Percentiles rank a stretch among this genome's conserved stretches.
These are phyloP conservation scores for Lasioglossum albipes DNA, from an alignment of 1,140 invertebrate species.

Conservation along the genomic window DNA sequence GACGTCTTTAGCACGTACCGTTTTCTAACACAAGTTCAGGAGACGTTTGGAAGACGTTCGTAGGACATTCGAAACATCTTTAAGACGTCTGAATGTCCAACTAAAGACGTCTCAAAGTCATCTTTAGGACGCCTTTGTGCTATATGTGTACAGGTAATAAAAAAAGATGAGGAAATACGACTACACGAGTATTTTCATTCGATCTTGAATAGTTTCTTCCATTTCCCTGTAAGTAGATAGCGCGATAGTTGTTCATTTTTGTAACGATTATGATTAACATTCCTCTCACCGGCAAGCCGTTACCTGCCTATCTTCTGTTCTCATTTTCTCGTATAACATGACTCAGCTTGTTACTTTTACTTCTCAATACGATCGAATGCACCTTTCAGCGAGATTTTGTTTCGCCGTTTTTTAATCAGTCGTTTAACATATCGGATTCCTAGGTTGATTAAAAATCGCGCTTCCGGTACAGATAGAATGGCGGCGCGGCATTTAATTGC, in stretches of 20 bases:
- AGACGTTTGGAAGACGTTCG: too few species aligned
- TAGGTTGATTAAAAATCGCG: not conserved
- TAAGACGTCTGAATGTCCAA: too few species aligned
- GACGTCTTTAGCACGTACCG: too few species aligned
- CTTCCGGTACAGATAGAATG: not conserved
- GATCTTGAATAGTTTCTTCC: too few species aligned
- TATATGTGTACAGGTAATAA: too few species aligned
- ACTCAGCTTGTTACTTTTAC: constrained; percentile 15
- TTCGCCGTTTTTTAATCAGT: not conserved
- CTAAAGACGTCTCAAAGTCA: too few species aligned
- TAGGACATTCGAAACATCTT: too few species aligned
- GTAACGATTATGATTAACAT: constrained; percentile 10
- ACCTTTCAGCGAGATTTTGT: not conserved
- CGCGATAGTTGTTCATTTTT: not conserved
- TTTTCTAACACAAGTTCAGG: too few species aligned
- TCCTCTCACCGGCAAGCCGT: not conserved
- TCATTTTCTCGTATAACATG: constrained; percentile 15
- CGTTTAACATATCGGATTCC: not conserved
- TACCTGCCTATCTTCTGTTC: constrained; percentile 14
- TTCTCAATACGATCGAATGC: not conserved
- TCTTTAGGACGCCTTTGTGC: too few species aligned
- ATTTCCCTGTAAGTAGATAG: not conserved
- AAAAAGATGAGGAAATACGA: not conserved
- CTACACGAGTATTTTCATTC: too few species aligned
- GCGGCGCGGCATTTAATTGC: not conserved